phyloP scores from a whole-genome alignment of 92 coral and sea anemone genomes.

The Anthopleura xanthogrammica region DNA sequence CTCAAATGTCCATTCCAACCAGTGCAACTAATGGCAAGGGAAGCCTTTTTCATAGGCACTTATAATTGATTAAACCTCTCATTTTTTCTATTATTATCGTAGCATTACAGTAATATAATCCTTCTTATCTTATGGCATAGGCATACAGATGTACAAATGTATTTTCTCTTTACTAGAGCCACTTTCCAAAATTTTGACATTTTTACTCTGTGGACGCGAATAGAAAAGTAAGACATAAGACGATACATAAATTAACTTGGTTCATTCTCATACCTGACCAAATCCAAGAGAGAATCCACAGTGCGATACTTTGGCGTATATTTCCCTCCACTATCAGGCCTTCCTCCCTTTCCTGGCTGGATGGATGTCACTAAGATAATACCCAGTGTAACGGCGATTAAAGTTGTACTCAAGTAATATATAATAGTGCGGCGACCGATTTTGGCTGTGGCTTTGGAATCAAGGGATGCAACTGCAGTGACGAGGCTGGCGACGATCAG shows the following conservation, averaged over 20 bases:
- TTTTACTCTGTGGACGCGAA: no score
- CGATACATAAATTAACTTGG: not conserved
- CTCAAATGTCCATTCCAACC: no score
- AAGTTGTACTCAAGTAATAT: slow-evolving; percentile 73
- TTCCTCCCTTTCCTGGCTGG: slow-evolving; percentile 76
- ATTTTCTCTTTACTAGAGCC: no score
- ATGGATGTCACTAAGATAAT: slow-evolving; percentile 78
- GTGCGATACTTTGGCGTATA: slow-evolving; percentile 61
- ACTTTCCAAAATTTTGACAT: no score
- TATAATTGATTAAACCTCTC: no score
- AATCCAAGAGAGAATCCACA: slow-evolving; percentile 83
- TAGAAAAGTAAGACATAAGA: no score
- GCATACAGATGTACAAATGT: no score
- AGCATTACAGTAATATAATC: no score
- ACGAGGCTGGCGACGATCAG: slow-evolving; percentile 85
- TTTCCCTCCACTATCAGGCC: slow-evolving; percentile 43
- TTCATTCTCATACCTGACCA: slow-evolving; percentile 60
- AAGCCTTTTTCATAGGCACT: no score
- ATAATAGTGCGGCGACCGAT: slow-evolving; percentile 87
- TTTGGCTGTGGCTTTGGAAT: slow-evolving; percentile 79
- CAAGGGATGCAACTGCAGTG: slow-evolving; percentile 70
- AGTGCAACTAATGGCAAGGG: no score
- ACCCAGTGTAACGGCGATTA: slow-evolving; percentile 81
- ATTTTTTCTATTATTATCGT: no score
- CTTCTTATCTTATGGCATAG: no score